Evolutionary conservation across 2,113 vertebrate species (phyloP), one percentile per base, ranked within the genome.

Genomic region (Dipodomys spectabilis): DNA sequence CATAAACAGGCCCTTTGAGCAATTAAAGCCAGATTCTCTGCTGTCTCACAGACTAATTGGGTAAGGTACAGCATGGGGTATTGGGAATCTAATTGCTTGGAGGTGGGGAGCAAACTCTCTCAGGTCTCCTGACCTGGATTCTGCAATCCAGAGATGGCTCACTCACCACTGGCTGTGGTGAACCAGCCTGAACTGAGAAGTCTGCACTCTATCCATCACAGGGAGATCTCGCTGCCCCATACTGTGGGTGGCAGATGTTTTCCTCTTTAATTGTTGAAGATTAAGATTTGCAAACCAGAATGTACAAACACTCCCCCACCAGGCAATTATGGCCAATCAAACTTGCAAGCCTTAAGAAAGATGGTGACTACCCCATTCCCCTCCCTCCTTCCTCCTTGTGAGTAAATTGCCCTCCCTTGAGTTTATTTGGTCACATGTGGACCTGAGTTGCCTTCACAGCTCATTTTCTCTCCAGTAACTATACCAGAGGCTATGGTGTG

Each of bases 211-310:
- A 75, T 87, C 68, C 0, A 1, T 93, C 95, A 95, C 44, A 64
- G 10, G 30, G 39, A 88, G 74, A 85, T 68, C 82, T 88, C 32
- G 11, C 75, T 35, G 80, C 82, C 87, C 92, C 64, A 13, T 57
- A n/a, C 85, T 30, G 72, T 84, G 67, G 77, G 74, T 79, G 23
- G 79, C 90, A 95, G 85, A 90, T 88, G 74, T 81, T 90, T 94
- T 72, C 71, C 67, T 94, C 30, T 93, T 93, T 94, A 95, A 93
- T 94, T 96, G 72, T 74, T 78, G 57, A 81, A 82, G 79, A 91
- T 81, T 35, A 94, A 94, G 69, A 74, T 94, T 88, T 90, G 77
- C 92, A 96, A 49, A 62, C 1, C 30, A 81, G 53, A 88, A 94
- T 75, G 20, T 69, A 91, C 84, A 96, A 92, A 44, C 82, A 67